Percentiles rank a stretch among this genome's conserved stretches.
phyloP scores from a whole-genome alignment of 2,797 vertebrate species.

The Diplodus puntazzo region DNA sequence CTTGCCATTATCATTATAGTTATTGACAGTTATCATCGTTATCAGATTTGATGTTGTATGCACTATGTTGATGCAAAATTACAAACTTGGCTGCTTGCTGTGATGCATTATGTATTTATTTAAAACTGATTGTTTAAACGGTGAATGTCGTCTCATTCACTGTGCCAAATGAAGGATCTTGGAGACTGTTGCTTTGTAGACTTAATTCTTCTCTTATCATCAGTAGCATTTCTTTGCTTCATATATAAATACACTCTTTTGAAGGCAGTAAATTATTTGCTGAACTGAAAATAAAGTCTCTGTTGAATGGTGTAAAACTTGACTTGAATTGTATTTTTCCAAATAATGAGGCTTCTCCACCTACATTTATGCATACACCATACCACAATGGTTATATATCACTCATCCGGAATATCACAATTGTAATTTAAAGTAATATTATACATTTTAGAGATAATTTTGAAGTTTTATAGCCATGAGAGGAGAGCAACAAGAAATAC shows the following conservation, averaged over 20 bases:
- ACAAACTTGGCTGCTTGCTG: slow-evolving; percentile 87
- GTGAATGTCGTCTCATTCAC: slow-evolving; percentile 82
- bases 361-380: not conserved
- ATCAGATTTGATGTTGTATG: slow-evolving; percentile 89
- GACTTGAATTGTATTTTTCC: slow-evolving; percentile 10
- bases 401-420: not conserved
- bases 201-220: slow-evolving; percentile 83
- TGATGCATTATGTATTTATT: slow-evolving; percentile 86
- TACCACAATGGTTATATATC: not conserved
- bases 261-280: slow-evolving; percentile 84
- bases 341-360: not conserved
- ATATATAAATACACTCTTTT: slow-evolving; percentile 83
- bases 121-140: slow-evolving; percentile 82
- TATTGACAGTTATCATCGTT: slow-evolving; percentile 85
- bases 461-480: not conserved
- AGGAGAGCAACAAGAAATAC: not conserved
- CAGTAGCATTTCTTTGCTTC: slow-evolving; percentile 86
- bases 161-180: slow-evolving; percentile 80
- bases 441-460: not conserved
- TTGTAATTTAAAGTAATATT: not conserved
- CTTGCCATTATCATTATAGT: slow-evolving; percentile 84
- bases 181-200: slow-evolving; percentile 85
- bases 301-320: slow-evolving; percentile 84
- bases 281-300: slow-evolving; percentile 86
- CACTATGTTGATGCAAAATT: slow-evolving; percentile 86